Evolutionary conservation across 2,797 vertebrate species (phyloP), one percentile per base, ranked within the genome.

Genomic region (Coregonus sp.): DNA sequence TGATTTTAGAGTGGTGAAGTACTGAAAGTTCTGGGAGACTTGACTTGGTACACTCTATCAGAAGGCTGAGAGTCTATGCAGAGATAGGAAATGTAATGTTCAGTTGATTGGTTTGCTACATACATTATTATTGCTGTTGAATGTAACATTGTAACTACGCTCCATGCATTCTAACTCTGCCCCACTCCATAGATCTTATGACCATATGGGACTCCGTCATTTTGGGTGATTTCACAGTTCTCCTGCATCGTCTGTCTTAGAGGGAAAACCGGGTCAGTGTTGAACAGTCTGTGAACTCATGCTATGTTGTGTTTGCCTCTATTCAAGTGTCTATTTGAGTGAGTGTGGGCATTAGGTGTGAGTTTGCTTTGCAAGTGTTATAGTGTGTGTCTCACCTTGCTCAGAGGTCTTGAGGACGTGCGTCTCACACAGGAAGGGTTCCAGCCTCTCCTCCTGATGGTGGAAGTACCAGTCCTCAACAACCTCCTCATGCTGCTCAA

Each of bases 401-500:
- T 96, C 93, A 5, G 93, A 85, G 0, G 79, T 47, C 61, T 84
- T 68, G 37, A 96, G 95, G 79, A 96, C 90, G 1, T 95, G 95
- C 1, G 77, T 86, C 81, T 91, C 83, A 73, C 96, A 97, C 47
- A 97, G 94, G 86, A 96, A 96, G 70, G 68, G 86, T 85, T 96
- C 40, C 77, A 97, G 91, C 65, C 92, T 87, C 83, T 94, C 78
- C 56, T 95, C 95, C 90, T 96, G 96, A 78, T 96, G 95, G 78
- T 94, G 91, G 86, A 97, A 96, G 89, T 96, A 97, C 96, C 96
- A 97, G 82, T 94, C 92, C 90, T 95, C 96, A 73, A 97, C 93
- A 0, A 96, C 87, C 1, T 96, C 95, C 89, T 97, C 96, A 37
- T 89, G 94, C 84, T 90, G 75, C 89, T 97, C 96, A 47, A 47